Conservation (phyloP, 2,888 invertebrate species). For the Tanytarsus gracilentus region DNA sequence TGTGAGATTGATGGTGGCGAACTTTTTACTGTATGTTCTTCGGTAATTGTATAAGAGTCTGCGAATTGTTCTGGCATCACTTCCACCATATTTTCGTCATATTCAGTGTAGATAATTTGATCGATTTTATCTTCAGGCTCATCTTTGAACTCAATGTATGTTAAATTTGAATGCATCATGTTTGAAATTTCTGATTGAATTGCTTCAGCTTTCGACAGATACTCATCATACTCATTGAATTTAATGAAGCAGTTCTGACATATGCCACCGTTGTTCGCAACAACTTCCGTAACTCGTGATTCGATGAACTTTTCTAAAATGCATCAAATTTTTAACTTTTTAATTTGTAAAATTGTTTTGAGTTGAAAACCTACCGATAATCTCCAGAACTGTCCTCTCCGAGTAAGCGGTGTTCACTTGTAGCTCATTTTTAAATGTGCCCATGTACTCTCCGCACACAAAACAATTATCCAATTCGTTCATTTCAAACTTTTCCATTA, state of each 20-base stretch:
- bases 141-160: not conserved
- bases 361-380: not conserved
- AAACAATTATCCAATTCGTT: constrained; percentile 9
- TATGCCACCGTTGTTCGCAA: constrained; percentile 2
- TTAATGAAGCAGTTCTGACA: constrained; percentile 22
- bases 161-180: not conserved
- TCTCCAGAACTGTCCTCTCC: not conserved
- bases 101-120: too few species aligned
- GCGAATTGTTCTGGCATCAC: not conserved
- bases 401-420: constrained; percentile 10
- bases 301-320: not conserved
- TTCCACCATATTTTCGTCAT: not conserved
- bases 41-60: not conserved
- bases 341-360: not conserved
- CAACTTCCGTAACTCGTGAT: not conserved
- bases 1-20: too few species aligned
- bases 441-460: constrained; percentile 17
- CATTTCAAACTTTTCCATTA: not conserved
- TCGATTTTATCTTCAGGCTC: not conserved
- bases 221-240: constrained; percentile 22
- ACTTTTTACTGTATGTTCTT: too few species aligned
- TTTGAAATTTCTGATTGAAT: constrained; percentile 1
- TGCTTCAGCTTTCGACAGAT: not conserved
- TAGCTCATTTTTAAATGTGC: constrained; percentile 17
- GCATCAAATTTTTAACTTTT: not conserved